Percentiles rank a stretch among this genome's conserved stretches.
Conservation (phyloP, 1,140 invertebrate species). For the Arion vulgaris region DNA sequence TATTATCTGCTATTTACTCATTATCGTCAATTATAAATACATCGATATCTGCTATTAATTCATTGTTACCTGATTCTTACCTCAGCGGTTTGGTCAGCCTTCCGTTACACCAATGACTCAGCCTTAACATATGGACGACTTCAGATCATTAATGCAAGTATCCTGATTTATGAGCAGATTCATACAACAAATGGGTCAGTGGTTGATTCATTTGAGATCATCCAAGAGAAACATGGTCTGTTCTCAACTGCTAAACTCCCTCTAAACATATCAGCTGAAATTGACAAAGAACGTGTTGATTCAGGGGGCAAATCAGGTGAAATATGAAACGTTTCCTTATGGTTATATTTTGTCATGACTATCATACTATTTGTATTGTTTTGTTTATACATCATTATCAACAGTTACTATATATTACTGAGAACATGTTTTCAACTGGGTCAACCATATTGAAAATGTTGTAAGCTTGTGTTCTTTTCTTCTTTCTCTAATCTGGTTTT, state of each 20-base stretch:
- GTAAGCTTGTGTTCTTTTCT: too few species aligned
- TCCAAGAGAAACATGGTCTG: slow-evolving; percentile 55
- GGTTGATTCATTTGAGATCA: slow-evolving; percentile 57
- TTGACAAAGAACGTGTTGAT: slow-evolving; percentile 45
- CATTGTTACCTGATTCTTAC: neutral
- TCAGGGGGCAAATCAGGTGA: slow-evolving; percentile 30
- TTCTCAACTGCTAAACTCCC: slow-evolving; percentile 41
- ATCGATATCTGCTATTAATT: neutral
- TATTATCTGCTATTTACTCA: too few species aligned
- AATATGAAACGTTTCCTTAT: neutral
- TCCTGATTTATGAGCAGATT: slow-evolving; percentile 92
- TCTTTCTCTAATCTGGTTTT: too few species aligned
- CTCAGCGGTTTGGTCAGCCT: slow-evolving; percentile 58
- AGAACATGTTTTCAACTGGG: neutral
- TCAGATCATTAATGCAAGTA: slow-evolving; percentile 85
- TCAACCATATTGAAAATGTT: too few species aligned
- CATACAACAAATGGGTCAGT: slow-evolving; percentile 72
- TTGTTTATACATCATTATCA: neutral
- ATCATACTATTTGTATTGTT: neutral
- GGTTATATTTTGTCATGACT: neutral
- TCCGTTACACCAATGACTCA: slow-evolving; percentile 76
- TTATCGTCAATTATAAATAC: too few species aligned
- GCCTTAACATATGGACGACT: slow-evolving; percentile 88
- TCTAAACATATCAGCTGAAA: slow-evolving; percentile 43
- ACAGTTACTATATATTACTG: neutral